Conservation (phyloP, 2,888 invertebrate species). For the Cybosia mesomella region DNA sequence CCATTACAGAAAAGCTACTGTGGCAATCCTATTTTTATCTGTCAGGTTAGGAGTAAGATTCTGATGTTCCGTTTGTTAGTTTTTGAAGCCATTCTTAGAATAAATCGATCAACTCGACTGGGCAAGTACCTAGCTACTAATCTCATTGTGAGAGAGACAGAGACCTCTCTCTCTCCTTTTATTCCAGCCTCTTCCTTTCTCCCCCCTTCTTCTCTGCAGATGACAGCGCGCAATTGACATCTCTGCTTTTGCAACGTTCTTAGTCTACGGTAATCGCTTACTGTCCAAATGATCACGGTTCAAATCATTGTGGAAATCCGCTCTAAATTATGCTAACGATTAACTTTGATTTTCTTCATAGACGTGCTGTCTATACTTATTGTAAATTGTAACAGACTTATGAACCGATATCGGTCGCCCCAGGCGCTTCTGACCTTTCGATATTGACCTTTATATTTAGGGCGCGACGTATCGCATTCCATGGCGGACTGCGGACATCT, state of each 20-base stretch:
- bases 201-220: background rate
- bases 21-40: background rate
- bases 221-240: background rate
- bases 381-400: slow-evolving; percentile 1
- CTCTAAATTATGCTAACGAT: background rate
- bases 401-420: slow-evolving; percentile 18
- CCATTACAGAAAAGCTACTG: background rate
- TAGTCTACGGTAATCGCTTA: background rate
- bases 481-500: slow-evolving; percentile 5
- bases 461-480: slow-evolving; percentile 17
- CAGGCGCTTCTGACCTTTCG: slow-evolving; percentile 33
- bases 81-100: background rate
- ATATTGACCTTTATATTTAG: slow-evolving; percentile 45
- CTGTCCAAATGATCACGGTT: background rate
- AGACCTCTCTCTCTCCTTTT: background rate
- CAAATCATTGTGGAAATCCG: background rate
- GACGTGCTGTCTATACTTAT: slow-evolving; percentile 8
- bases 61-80: background rate
- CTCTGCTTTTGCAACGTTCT: background rate
- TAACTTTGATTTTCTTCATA: background rate
- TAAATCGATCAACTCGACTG: too few species aligned
- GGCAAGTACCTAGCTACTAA: background rate
- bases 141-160: background rate
- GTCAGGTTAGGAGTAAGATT: background rate
- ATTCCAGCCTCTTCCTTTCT: background rate